Evolutionary conservation across 1,140 invertebrate species (phyloP).

Genomic region (Maconellicoccus hirsutus): DNA sequence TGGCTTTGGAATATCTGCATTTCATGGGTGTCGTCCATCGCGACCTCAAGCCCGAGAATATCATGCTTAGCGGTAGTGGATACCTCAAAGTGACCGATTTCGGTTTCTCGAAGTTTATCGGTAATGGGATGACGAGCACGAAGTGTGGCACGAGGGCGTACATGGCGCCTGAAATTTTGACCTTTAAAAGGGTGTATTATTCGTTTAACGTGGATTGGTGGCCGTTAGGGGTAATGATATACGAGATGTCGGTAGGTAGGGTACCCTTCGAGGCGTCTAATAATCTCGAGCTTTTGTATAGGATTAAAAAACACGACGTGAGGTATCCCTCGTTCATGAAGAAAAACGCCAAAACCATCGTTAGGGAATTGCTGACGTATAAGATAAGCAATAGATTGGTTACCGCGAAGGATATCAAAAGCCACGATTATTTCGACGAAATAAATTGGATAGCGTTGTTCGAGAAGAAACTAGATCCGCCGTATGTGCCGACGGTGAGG

Average conservation of each 20-base stretch:
- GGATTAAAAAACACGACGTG: constrained; percentile 41
- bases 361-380: not conserved
- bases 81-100: constrained; percentile 96
- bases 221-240: constrained; percentile 80
- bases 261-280: constrained; percentile 73
- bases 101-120: constrained; percentile 89
- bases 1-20: constrained; percentile 88
- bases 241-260: constrained; percentile 71
- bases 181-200: constrained; percentile 59
- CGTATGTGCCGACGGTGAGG: not conserved
- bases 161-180: not conserved
- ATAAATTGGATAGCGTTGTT: constrained; percentile 25
- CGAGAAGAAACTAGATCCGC: not conserved
- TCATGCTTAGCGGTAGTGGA: constrained; percentile 79
- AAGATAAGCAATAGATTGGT: not conserved
- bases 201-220: constrained; percentile 95
- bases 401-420: not conserved
- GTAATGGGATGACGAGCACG: constrained; percentile 29
- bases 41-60: constrained; percentile 82
- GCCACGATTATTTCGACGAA: not conserved
- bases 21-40: constrained; percentile 72
- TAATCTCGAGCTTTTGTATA: constrained; percentile 83
- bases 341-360: not conserved
- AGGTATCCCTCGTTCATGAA: constrained; percentile 2
- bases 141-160: not conserved